Evolutionary conservation across 2,797 vertebrate genomes (phyloP).

Genomic region (Paratrypauchen microcephalus): DNA sequence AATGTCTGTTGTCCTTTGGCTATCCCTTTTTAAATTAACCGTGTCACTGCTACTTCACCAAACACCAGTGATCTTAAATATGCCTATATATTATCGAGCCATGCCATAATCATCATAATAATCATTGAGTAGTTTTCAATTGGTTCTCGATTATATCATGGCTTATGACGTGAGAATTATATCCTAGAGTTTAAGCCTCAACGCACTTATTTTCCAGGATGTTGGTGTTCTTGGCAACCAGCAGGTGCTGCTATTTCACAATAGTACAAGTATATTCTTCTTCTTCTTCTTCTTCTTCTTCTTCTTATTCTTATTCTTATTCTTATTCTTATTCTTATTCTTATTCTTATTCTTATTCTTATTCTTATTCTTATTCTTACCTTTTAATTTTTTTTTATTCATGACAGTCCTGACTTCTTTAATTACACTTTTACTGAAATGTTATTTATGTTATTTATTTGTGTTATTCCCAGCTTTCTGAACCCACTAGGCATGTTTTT

Average conservation of each 20-base stretch:
- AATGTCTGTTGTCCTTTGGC: background rate
- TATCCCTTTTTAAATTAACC: background rate
- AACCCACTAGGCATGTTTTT: conserved; percentile 94
- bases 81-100: background rate
- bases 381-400: too few relatives aligned
- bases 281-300: too few relatives aligned
- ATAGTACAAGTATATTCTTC: background rate
- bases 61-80: background rate
- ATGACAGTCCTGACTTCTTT: background rate
- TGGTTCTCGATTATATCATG: background rate
- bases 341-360: too few relatives aligned
- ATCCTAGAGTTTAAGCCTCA: conserved; percentile 26
- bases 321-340: too few relatives aligned
- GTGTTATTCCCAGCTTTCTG: conserved; percentile 79
- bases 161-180: conserved; percentile 24
- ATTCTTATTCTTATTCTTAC: too few relatives aligned
- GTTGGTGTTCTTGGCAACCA: conserved; percentile 26
- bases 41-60: background rate
- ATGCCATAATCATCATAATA: background rate
- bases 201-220: conserved; percentile 4
- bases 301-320: too few relatives aligned
- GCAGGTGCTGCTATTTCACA: conserved; percentile 53
- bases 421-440: background rate
- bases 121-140: background rate
- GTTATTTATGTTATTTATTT: conserved; percentile 30